Conservation (phyloP, 2,113 vertebrate species). For the Diadophis punctatus region DNA sequence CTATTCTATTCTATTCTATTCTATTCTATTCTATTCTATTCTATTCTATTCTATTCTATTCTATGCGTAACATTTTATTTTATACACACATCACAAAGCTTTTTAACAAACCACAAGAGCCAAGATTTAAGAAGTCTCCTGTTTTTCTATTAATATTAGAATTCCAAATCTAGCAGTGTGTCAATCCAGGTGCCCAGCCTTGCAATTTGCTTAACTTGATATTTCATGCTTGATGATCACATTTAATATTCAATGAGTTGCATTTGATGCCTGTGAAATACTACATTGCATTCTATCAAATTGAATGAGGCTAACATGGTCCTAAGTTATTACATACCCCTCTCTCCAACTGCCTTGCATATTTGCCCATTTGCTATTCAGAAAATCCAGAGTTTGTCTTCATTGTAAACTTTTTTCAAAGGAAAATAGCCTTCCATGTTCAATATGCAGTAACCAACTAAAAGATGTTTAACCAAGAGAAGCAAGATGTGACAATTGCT, state of each 20-base stretch:
- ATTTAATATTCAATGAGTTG: conserved; percentile 42
- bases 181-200: conserved; percentile 32
- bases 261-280: conserved; percentile 49
- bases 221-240: conserved; percentile 48
- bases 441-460: conserved; percentile 40
- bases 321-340: neutral
- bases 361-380: conserved; percentile 41
- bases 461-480: conserved; percentile 33
- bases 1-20: no score
- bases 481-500: conserved; percentile 11
- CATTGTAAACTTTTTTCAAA: conserved; percentile 41
- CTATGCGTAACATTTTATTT: no score
- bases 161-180: conserved; percentile 41
- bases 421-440: conserved; percentile 21
- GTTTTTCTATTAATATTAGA: conserved; percentile 50
- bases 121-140: conserved; percentile 18
- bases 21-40: no score
- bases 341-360: conserved; percentile 11
- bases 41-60: no score
- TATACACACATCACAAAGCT: conserved; percentile 15
- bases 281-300: conserved; percentile 57
- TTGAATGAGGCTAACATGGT: conserved; percentile 48
- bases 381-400: conserved; percentile 56
- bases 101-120: conserved; percentile 28
- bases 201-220: conserved; percentile 42